Evolutionary conservation across 2,113 vertebrate species (phyloP).

Genomic region (Stercorarius parasiticus): DNA sequence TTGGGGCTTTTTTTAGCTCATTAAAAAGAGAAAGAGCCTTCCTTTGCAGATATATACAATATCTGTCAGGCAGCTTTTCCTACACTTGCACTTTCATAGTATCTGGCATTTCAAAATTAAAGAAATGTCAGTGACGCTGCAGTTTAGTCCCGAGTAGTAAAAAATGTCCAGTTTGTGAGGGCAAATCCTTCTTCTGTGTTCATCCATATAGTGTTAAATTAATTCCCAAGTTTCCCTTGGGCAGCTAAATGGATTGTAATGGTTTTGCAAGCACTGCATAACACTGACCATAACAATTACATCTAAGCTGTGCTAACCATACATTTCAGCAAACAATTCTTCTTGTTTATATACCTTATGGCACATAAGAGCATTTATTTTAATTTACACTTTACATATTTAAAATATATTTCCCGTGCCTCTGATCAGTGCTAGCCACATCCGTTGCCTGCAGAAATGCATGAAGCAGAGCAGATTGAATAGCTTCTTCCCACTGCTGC

Average conservation of each 20-base stretch:
- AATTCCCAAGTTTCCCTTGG: background rate
- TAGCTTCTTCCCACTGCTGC: background rate
- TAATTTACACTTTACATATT: background rate
- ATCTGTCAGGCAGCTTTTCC: background rate
- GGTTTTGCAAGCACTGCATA: background rate
- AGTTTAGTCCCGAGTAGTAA: background rate
- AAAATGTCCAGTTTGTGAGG: background rate
- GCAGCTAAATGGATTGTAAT: background rate
- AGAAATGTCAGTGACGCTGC: background rate
- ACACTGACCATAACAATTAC: background rate
- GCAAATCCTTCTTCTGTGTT: background rate
- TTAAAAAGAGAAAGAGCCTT: conserved; percentile 21
- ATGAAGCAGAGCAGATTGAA: background rate
- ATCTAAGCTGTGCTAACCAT: background rate
- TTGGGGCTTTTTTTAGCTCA: background rate
- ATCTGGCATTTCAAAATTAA: background rate
- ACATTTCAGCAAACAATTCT: background rate
- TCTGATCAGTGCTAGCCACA: background rate
- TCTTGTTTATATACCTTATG: background rate
- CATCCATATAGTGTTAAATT: background rate
- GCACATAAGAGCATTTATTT: background rate
- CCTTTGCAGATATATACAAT: background rate
- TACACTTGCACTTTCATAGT: background rate
- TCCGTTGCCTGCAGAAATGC: background rate
- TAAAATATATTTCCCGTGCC: background rate